Evolutionary conservation across 2,797 vertebrate genomes (phyloP), one percentile per base, ranked within the genome.

Genomic region (Hydrocynus forskahlii): DNA sequence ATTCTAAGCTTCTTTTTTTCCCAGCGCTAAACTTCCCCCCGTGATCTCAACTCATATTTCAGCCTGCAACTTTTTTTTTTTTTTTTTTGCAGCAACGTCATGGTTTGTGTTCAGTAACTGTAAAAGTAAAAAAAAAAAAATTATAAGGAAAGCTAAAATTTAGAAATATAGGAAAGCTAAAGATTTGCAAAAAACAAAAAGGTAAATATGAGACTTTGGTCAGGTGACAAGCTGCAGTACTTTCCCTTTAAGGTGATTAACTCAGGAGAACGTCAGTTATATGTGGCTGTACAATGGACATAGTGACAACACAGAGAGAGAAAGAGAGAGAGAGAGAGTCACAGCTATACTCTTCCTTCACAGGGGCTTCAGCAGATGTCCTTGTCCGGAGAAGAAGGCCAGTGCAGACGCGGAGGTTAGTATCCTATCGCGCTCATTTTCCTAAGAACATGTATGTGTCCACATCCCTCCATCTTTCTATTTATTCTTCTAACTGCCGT

Each of bases 161-260:
- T 35, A 35, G 4, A 35, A 35, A 35, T 4, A 35, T 2, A 21
- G 5, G 14, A 38, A 29, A 52, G 17, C 8, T n/a, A 76, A 77
- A n/a, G 48, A 52, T 52, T 14, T 52, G 48, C 57, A 40, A 35
- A 17, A n/a, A 72, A 77, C 29, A 70, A 72, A 69, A 59, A 67
- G 74, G 25, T 59, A 71, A 76, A 63, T 64, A 29, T 21, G 35
- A 66, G 54, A 80, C 59, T 57, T 84, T 66, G 52, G 35, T 75
- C 63, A 64, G 35, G 81, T 79, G 75, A 84, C 40, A 60, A 75
- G 76, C 38, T 73, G 23, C 55, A 70, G 80, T 78, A 74, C 81
- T 83, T 81, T 79, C 80, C 72, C 78, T 86, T 86, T 86, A 91
- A 92, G 91, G 90, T 88, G 89, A 92, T 93, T 92, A 91, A 82